Conservation (phyloP, 2,888 invertebrate species). For the Athalia cordata region DNA sequence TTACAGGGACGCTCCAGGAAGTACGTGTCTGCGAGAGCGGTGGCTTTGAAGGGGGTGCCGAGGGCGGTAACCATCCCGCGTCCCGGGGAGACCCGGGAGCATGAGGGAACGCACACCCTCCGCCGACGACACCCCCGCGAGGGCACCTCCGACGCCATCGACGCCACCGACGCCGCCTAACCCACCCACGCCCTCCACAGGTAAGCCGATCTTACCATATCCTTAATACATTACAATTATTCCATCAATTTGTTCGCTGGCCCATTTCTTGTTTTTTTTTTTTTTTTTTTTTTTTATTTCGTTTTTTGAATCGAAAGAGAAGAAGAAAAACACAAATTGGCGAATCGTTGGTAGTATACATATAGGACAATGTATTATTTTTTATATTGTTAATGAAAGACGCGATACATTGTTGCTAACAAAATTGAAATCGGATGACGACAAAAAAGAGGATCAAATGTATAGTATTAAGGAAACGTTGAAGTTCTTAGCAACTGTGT, state of each 20-base stretch:
- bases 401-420: background rate
- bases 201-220: background rate
- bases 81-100: constrained; percentile 55
- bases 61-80: constrained; percentile 34
- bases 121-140: constrained; percentile 72
- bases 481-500: too few species aligned
- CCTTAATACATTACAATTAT: too few species aligned
- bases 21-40: constrained; percentile 61
- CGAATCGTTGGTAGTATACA: too few species aligned
- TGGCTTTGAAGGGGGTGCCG: constrained; percentile 63
- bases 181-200: constrained; percentile 16
- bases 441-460: too few species aligned
- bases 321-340: too few species aligned
- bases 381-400: too few species aligned
- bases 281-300: too few species aligned
- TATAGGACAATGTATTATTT: too few species aligned
- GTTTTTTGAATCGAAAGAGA: too few species aligned
- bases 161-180: constrained; percentile 30
- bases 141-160: constrained; percentile 70
- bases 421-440: background rate
- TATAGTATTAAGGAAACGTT: too few species aligned
- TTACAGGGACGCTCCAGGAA: constrained; percentile 60
- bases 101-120: constrained; percentile 73
- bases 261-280: too few species aligned
- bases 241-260: too few species aligned